These are phyloP conservation scores for Mesocricetus auratus DNA, from an alignment of 2,113 vertebrate species.

Conservation along the genomic window DNA sequence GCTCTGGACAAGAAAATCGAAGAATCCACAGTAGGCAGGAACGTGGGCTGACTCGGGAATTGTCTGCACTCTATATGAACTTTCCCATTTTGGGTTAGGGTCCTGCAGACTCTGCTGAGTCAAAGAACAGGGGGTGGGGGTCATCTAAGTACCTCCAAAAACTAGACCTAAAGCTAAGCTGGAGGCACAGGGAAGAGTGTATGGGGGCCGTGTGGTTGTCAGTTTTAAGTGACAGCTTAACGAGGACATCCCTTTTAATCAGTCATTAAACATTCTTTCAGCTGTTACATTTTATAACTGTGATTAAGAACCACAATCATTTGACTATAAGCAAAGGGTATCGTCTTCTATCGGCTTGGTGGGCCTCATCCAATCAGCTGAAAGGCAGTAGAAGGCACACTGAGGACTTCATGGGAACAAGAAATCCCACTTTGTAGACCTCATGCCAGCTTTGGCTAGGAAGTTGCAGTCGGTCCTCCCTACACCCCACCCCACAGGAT, in stretches of 20 bases:
- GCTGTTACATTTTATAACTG: neutral
- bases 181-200: neutral
- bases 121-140: neutral
- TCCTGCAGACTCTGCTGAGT: neutral
- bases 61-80: neutral
- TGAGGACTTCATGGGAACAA: neutral
- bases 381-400: neutral
- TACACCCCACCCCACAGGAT: neutral
- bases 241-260: neutral
- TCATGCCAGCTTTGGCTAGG: neutral
- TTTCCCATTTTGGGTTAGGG: neutral
- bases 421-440: neutral
- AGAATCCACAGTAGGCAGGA: neutral
- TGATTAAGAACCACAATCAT: neutral
- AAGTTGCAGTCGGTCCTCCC: neutral
- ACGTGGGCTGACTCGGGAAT: fast-evolving
- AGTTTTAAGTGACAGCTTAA: neutral
- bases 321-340: neutral
- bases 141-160: neutral
- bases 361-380: neutral
- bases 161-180: neutral
- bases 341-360: neutral
- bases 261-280: neutral
- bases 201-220: fast-evolving
- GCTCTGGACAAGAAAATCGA: neutral